A percentile compares a stretch with the other conserved stretches of the same genome.
These are phyloP conservation scores for Nemotelus nigrinus DNA, from an alignment of 2,888 invertebrate genomes.

Conservation along the genomic window DNA sequence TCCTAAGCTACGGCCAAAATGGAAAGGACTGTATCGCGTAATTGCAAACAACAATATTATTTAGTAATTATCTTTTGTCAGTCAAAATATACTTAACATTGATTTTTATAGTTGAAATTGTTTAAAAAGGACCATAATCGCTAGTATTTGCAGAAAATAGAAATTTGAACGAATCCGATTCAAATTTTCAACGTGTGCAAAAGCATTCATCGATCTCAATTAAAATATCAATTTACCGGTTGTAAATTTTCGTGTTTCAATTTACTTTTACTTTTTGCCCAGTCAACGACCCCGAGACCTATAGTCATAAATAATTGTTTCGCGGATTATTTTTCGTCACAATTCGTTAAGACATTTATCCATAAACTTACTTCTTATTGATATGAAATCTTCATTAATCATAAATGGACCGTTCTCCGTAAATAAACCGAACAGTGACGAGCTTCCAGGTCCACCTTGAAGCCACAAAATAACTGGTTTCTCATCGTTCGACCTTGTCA, in stretches of 20 bases:
- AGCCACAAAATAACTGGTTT: constrained; percentile 71
- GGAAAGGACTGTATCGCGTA: too few species aligned
- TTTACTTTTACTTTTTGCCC: too few species aligned
- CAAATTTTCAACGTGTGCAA: background rate
- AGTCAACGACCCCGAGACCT: constrained; percentile 6
- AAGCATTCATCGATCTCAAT: constrained; percentile 1
- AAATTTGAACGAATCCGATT: too few species aligned
- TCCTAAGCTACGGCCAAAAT: too few species aligned
- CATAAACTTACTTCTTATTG: constrained; percentile 53
- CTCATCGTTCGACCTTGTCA: constrained; percentile 63
- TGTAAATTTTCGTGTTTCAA: background rate
- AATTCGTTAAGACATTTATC: background rate
- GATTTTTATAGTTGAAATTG: too few species aligned
- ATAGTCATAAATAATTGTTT: too few species aligned
- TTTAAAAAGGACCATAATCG: too few species aligned
- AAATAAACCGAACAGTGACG: constrained; percentile 69
- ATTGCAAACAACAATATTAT: too few species aligned
- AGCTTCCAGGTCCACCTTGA: constrained; percentile 71
- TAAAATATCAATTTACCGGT: background rate
- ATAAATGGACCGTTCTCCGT: constrained; percentile 73
- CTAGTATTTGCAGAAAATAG: too few species aligned
- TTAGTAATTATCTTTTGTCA: too few species aligned
- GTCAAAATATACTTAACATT: too few species aligned
- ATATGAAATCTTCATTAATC: constrained; percentile 65
- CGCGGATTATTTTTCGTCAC: too few species aligned